Percentiles rank a stretch among this genome's conserved stretches.
Evolutionary conservation across 2,113 vertebrate species (phyloP).

Genomic region (Orthochromis indermauri): DNA sequence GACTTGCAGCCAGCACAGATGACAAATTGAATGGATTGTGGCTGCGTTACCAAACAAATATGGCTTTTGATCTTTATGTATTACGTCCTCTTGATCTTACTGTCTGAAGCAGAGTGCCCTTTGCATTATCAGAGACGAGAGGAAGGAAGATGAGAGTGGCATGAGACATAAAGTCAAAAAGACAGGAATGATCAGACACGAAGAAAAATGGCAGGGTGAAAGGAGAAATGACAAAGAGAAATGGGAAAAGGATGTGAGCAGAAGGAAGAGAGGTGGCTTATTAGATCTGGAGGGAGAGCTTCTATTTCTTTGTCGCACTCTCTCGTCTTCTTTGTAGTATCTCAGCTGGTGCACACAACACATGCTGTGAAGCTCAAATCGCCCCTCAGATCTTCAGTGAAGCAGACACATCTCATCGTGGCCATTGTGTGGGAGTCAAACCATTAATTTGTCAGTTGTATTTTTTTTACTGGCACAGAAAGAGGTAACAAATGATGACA

Average conservation of each 20-base stretch:
- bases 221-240: neutral
- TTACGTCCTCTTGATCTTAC: neutral
- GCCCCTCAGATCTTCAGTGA: conserved; percentile 2
- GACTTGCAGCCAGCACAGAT: neutral
- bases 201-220: neutral
- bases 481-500: neutral
- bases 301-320: neutral
- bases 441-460: neutral
- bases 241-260: neutral
- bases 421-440: conserved; percentile 16
- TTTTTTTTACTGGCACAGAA: neutral
- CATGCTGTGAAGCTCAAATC: conserved; percentile 2
- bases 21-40: neutral
- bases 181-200: neutral
- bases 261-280: neutral
- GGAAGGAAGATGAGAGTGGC: neutral
- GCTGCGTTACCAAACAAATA: neutral
- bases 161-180: neutral
- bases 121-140: neutral
- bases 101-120: neutral
- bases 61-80: neutral
- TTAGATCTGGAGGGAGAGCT: neutral
- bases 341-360: neutral
- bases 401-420: neutral
- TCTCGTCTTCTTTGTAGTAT: neutral